Percentiles rank a stretch among this genome's conserved stretches.
Conservation (phyloP, 2,888 invertebrate genomes). For the Megalurothrips usitatus region DNA sequence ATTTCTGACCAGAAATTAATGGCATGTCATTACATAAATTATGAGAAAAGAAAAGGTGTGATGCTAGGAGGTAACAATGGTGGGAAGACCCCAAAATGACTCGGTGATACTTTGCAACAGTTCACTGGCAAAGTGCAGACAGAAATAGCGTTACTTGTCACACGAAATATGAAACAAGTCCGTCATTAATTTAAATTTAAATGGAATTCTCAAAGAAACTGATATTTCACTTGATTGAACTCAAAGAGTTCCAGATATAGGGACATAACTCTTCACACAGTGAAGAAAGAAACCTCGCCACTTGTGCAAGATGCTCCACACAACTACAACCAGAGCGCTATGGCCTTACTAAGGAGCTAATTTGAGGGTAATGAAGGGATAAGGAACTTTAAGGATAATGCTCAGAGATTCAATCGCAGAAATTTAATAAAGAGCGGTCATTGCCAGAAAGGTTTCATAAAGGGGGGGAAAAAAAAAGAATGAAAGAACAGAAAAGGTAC, state of each 20-base stretch:
- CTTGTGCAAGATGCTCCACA: slow-evolving; percentile 12
- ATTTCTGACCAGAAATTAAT: slow-evolving; percentile 17
- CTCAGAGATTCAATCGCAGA: slow-evolving; percentile 1
- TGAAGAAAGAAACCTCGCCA: slow-evolving; percentile 20
- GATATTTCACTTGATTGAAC: background rate
- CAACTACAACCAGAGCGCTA: background rate
- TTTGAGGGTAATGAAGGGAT: background rate
- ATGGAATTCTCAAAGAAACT: background rate
- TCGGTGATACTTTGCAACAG: background rate
- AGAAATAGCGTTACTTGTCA: background rate
- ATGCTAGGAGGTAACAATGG: slow-evolving; percentile 16
- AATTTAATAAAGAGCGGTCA: background rate
- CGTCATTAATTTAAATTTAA: background rate
- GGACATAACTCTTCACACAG: slow-evolving; percentile 13
- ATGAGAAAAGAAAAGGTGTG: slow-evolving; percentile 26
- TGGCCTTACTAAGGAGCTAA: background rate
- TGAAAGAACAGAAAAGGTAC: background rate
- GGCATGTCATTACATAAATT: slow-evolving; percentile 5
- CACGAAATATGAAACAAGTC: background rate
- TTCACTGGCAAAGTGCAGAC: background rate
- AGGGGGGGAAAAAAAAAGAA: background rate
- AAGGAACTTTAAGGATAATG: background rate
- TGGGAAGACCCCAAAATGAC: slow-evolving; percentile 21
- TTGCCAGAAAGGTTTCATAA: slow-evolving; percentile 36
- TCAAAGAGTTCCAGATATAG: slow-evolving; percentile 16